Base-by-base conservation (phyloP, 2,113 vertebrate genomes). In the Conger conger region DNA sequence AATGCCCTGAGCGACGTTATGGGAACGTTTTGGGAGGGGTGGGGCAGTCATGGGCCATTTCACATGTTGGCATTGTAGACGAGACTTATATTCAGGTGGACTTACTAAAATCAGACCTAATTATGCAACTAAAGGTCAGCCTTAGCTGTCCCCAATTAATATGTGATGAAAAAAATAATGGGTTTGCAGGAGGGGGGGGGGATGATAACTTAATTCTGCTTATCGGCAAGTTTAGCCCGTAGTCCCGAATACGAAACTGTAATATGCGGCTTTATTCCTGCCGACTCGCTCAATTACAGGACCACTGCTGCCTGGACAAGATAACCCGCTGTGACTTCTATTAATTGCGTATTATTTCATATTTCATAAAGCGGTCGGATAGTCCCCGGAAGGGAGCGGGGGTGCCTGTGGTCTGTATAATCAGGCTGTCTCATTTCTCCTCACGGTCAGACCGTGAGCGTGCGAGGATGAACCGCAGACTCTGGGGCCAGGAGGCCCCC, bases 331-430 rank as follows among this genome's bases (percentile, higher is more conserved):
- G 89, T 84, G 87, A 88, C 87, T 86, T 88, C 89, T 87, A 89
- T 89, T 89, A 89, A 89, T 89, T 88, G 86, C 87, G 86, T 82
- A 89, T 82, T 87, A 89, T 84, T 89, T 89, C 89, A 89, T 88
- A 63, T 63, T 63, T 63, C 57, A 63, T 63, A 63, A 63, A 63
- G 57, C 23, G 57, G 20, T 27, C 23, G 57, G 57, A 60, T 60
- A 2, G 23, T 60, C 57, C 18, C 15, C 3, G 8, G 54, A 57
- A 27, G 3, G 4, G 57, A 3, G 4, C 20, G 8, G 18, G 8
- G 54, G 54, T 57, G 20, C 57, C 57, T 27, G 4, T 27, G 57
- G 57, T 20, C 57, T 27, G 57, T 7, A 20, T 60, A 23, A 23
- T 27, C 57, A 27, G 2, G 3, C 20, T 27, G 23, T 27, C 57